Base-by-base conservation (phyloP, 2,888 invertebrate species). In the Odontocolon sp. region DNA sequence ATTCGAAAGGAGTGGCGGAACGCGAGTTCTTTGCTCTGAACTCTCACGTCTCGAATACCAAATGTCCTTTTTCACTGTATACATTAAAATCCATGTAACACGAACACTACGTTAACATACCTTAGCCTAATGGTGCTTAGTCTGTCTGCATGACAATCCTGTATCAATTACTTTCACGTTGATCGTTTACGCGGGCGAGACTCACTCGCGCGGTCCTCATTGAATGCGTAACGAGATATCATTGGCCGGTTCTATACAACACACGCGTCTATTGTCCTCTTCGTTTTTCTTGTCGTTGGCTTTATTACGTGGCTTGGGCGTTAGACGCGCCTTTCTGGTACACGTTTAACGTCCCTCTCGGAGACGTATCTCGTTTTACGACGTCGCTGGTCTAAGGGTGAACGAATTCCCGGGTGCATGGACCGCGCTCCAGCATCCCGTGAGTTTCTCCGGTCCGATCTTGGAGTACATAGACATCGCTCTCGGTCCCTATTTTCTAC, bases 1-100 rank as follows among this genome's bases (percentile, higher is more conserved):
- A n/a, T n/a, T n/a, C n/a, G n/a, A 8, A 61, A 36, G 70, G 70
- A 40, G 70, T 70, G 70, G 70, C 70, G 14, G 16, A 70, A 38
- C 52, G 40, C 38, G 31, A 47, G 21, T 45, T 45, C 45, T 8
- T 6, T 45, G 18, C 4, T 16, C 8, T 14, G 26, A 52, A 14
- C 50, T 52, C 50, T 18, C 36, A 47, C 47, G 52, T 40, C 40
- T 40, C 38, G 64, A 56, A 71, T 71, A 47, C 56, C 31, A 8
- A 57, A 71, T 64, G 36, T 28, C 23, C 45, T 64, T 3, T 64
- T 42, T 56, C n/a, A n/a, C n/a, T 16, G 16, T 56, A 28, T 14
- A 28, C 28, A 1, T 16, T 18, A 6, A 50, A 11, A 28, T 26
- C 2, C n/a, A 0, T 21, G 45, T 9, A 18, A 18, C 45, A 45